Percentiles rank a stretch among this genome's conserved stretches.
Evolutionary conservation across 2,113 vertebrate genomes (phyloP).

Genomic region (Calidris pygmaea): DNA sequence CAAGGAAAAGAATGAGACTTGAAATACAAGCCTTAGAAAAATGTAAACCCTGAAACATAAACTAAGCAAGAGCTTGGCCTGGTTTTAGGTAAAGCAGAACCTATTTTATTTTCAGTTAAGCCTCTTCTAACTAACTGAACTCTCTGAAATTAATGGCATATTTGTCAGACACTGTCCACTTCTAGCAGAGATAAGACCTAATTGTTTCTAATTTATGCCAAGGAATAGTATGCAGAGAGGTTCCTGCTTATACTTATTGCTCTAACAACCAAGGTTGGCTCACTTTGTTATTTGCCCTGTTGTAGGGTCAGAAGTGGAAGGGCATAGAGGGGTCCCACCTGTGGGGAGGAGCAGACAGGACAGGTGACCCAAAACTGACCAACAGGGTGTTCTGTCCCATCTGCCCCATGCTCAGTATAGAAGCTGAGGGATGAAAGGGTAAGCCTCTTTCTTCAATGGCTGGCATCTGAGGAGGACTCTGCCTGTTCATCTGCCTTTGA

Average conservation of each 20-base stretch:
- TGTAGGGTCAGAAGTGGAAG: neutral
- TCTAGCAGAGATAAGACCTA: neutral
- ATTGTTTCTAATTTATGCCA: neutral
- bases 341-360: neutral
- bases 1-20: neutral
- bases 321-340: too few species aligned
- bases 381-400: neutral
- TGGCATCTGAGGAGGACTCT: neutral
- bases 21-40: neutral
- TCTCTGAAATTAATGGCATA: neutral
- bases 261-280: too few species aligned
- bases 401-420: neutral
- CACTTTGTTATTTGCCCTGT: neutral
- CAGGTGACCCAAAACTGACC: neutral
- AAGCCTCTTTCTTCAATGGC: neutral
- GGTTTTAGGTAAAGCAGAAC: neutral
- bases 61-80: neutral
- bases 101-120: neutral
- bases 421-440: neutral
- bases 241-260: neutral
- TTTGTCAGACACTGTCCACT: neutral
- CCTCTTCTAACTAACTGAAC: neutral
- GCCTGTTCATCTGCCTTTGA: neutral
- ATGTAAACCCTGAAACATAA: neutral
- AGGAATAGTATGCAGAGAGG: neutral